These are phyloP conservation scores for Spilarctia lutea DNA, from an alignment of 2,888 invertebrate genomes.

Conservation along the genomic window DNA sequence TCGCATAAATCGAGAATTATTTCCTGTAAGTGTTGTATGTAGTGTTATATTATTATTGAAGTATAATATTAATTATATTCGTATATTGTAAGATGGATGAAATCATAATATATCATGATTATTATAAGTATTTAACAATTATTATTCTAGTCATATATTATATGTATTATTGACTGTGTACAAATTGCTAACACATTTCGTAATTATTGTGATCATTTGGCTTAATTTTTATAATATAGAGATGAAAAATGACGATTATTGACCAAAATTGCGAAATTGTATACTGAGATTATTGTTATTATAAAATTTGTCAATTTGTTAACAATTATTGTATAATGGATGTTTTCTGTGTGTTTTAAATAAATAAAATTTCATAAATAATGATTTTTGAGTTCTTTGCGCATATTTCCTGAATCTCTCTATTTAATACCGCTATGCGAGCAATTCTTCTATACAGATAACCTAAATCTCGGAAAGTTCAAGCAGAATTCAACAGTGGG, in stretches of 20 bases:
- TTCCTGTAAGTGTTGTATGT: neutral
- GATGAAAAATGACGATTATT: constrained; percentile 48
- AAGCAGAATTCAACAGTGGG: no score
- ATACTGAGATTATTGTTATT: constrained; percentile 27
- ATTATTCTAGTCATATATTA: constrained; percentile 21
- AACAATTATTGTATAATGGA: constrained; percentile 66
- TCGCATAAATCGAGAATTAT: neutral
- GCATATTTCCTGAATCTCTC: neutral
- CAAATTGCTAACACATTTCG: constrained; percentile 21
- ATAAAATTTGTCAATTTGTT: constrained; percentile 72
- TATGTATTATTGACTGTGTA: constrained; percentile 13
- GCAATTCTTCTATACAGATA: no score
- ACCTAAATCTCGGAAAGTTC: no score
- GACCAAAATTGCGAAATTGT: constrained; percentile 70
- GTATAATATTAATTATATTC: neutral
- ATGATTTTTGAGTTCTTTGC: constrained; percentile 12
- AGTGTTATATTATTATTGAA: neutral
- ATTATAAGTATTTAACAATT: constrained; percentile 2
- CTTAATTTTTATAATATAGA: constrained; percentile 53
- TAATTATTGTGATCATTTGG: constrained; percentile 58
- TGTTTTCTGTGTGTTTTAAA: constrained; percentile 68
- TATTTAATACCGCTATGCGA: no score
- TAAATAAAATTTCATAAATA: constrained; percentile 49
- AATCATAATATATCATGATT: neutral
- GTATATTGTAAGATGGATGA: neutral